Evolutionary conservation across 2,888 invertebrate species (phyloP).

Genomic region (Arctia plantaginis): DNA sequence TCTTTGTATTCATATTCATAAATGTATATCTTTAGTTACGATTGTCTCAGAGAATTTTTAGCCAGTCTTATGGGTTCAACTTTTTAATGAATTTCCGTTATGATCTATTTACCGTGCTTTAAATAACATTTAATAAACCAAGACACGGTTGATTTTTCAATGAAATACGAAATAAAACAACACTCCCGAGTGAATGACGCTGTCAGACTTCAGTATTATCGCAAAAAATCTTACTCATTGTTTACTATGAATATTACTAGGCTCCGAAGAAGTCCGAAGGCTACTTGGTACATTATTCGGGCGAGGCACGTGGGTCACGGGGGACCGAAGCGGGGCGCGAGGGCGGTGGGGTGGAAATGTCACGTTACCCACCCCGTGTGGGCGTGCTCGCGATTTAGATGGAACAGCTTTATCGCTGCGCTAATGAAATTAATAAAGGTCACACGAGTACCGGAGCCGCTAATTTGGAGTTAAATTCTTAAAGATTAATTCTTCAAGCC

Average conservation of each 20-base stretch:
- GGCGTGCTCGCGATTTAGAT: constrained; percentile 57
- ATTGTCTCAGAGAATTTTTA: neutral
- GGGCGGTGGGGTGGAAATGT: constrained; percentile 64
- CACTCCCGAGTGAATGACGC: neutral
- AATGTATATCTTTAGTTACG: neutral
- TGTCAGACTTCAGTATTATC: neutral
- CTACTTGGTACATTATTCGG: constrained; percentile 54
- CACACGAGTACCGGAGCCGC: constrained; percentile 51
- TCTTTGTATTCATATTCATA: too few relatives aligned
- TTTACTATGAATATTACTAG: constrained; percentile 54
- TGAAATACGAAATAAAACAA: neutral
- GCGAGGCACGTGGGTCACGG: constrained; percentile 59
- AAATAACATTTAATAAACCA: neutral
- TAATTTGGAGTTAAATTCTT: constrained; percentile 40
- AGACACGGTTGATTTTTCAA: neutral
- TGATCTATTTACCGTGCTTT: neutral
- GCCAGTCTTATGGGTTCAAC: neutral
- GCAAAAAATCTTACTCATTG: constrained; percentile 44
- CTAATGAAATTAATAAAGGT: constrained; percentile 69
- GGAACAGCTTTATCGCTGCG: constrained; percentile 55
- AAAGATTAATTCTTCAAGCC: neutral
- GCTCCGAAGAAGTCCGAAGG: constrained; percentile 45
- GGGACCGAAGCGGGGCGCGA: constrained; percentile 38
- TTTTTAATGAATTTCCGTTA: too few relatives aligned
- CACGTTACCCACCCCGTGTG: constrained; percentile 66